A percentile compares a stretch with the other conserved stretches of the same genome.
Conservation (phyloP, 2,113 vertebrate species). For the Amphilophus citrinellus region DNA sequence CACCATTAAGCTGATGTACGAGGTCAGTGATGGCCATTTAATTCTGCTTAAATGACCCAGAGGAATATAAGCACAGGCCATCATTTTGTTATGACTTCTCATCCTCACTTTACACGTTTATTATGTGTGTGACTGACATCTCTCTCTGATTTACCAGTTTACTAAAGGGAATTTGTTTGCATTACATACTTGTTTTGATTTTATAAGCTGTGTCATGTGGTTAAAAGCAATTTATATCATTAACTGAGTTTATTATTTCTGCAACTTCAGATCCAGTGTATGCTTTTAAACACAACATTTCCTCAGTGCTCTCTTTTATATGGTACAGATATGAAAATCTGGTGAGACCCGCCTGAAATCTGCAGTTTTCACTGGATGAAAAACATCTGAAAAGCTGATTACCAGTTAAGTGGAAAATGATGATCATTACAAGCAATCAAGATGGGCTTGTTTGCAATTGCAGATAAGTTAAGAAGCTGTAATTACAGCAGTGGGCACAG, state of each 20-base stretch:
- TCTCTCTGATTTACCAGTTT: background rate
- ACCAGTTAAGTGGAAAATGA: slow-evolving; percentile 77
- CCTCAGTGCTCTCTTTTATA: background rate
- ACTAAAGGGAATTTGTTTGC: background rate
- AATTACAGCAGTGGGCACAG: slow-evolving; percentile 62
- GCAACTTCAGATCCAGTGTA: background rate
- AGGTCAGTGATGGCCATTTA: slow-evolving; percentile 63
- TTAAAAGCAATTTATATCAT: background rate
- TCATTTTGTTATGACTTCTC: slow-evolving; percentile 53
- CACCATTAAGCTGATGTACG: slow-evolving; percentile 60
- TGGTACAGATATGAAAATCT: slow-evolving; percentile 4
- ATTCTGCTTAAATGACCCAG: slow-evolving; percentile 61
- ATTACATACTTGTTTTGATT: background rate
- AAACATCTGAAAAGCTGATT: slow-evolving; percentile 69
- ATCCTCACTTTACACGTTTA: slow-evolving; percentile 11
- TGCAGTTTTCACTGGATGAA: slow-evolving; percentile 37
- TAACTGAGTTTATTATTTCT: background rate
- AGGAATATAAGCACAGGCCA: slow-evolving; percentile 46
- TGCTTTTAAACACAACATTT: background rate
- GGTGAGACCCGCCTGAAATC: slow-evolving; percentile 25
- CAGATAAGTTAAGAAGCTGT: slow-evolving; percentile 69
- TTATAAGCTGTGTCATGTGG: background rate
- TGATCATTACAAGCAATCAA: slow-evolving; percentile 75
- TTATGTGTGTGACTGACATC: slow-evolving; percentile 9
- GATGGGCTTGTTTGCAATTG: slow-evolving; percentile 69